Conservation (phyloP, 2,113 vertebrate genomes). For the Australoheros scitulus region DNA sequence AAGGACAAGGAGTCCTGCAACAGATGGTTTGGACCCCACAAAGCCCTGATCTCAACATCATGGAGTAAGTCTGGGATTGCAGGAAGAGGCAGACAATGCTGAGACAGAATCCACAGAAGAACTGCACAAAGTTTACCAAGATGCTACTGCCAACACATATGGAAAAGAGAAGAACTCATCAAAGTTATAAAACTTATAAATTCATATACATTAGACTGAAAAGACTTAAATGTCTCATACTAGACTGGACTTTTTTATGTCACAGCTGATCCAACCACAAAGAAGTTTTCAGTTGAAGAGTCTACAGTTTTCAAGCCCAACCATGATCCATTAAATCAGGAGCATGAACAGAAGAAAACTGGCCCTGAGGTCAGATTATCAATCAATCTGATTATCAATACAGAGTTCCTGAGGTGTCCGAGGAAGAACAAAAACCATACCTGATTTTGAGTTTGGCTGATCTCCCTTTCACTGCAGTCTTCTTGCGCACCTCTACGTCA, state of each 20-base stretch:
- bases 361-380: not conserved
- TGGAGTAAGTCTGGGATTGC: not conserved
- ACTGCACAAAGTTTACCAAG: not conserved
- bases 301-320: not conserved
- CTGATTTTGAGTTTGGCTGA: not conserved
- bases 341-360: not conserved
- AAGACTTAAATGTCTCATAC: not conserved
- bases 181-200: not conserved
- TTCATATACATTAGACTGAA: not conserved
- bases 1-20: not conserved
- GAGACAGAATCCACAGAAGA: no score
- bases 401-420: not conserved
- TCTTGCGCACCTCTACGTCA: no score
- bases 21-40: not conserved
- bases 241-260: not conserved
- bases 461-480: not conserved
- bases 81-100: not conserved
- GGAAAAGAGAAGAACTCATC: not conserved
- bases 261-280: not conserved
- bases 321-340: no score
- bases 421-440: not conserved
- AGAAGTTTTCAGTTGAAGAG: not conserved
- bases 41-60: not conserved
- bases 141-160: not conserved
- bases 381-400: not conserved